These are phyloP conservation scores for Cololabis saira DNA, from an alignment of 2,113 vertebrate species.

Conservation along the genomic window DNA sequence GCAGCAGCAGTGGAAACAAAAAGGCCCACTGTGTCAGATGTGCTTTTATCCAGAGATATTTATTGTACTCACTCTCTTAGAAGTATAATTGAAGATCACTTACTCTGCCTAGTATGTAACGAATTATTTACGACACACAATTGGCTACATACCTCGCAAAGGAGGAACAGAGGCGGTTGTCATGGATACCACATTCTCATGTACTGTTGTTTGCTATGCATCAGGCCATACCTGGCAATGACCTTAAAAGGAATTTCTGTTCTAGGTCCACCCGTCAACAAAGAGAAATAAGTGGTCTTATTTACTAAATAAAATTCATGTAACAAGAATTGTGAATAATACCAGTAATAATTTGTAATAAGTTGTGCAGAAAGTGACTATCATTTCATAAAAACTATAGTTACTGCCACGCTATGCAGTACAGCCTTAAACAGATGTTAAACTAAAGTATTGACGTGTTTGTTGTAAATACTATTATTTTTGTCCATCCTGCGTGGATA, in stretches of 20 bases:
- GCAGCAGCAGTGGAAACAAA: slow-evolving; percentile 22
- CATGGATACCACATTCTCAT: slow-evolving; percentile 64
- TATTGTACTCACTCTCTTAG: slow-evolving; percentile 42
- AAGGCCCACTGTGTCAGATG: slow-evolving; percentile 27
- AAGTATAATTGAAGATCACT: slow-evolving; percentile 38
- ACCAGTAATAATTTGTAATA: slow-evolving; percentile 76
- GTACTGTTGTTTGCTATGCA: slow-evolving; percentile 82
- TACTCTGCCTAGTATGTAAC: slow-evolving; percentile 35
- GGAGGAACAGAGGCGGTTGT: slow-evolving; percentile 61
- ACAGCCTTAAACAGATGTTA: slow-evolving; percentile 82
- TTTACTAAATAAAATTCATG: slow-evolving; percentile 73
- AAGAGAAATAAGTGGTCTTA: slow-evolving; percentile 84
- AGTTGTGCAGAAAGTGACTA: slow-evolving; percentile 88
- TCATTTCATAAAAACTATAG: slow-evolving; percentile 86
- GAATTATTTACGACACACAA: slow-evolving; percentile 33
- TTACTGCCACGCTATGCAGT: slow-evolving; percentile 78
- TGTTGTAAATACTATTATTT: slow-evolving; percentile 95
- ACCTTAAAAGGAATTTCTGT: slow-evolving; percentile 74
- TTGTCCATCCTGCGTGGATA: slow-evolving; percentile 89
- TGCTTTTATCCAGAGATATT: slow-evolving; percentile 45
- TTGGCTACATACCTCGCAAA: slow-evolving; percentile 37
- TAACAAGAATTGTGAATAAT: slow-evolving; percentile 76
- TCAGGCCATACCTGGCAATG: slow-evolving; percentile 78
- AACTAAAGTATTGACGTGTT: slow-evolving; percentile 76
- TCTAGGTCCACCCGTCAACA: slow-evolving; percentile 72